A percentile compares a stretch with the other conserved stretches of the same genome.
Evolutionary conservation across 2,797 vertebrate genomes (phyloP).

Genomic region (Lagorchestes hirsutus): DNA sequence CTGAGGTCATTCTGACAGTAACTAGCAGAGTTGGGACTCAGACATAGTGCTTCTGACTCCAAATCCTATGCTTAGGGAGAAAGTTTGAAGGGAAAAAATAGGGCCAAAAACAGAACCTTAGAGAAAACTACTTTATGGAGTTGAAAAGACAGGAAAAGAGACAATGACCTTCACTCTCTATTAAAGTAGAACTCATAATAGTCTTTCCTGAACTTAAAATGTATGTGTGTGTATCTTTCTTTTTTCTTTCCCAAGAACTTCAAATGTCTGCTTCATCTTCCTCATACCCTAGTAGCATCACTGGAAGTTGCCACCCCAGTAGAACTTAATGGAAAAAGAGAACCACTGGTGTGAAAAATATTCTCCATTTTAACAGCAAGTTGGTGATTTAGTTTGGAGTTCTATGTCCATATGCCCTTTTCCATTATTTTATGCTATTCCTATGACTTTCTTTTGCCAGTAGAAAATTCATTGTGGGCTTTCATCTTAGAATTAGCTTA

Average conservation of each 20-base stretch:
- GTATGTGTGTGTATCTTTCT: neutral
- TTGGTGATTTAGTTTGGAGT: too few relatives aligned
- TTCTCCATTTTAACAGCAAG: too few relatives aligned
- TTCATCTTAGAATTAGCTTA: neutral
- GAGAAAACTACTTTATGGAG: neutral
- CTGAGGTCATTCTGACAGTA: neutral
- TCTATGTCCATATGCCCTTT: neutral
- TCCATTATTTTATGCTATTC: neutral
- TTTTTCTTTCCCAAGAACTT: neutral
- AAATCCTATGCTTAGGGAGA: neutral
- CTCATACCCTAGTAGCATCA: neutral
- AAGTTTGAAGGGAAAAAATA: neutral
- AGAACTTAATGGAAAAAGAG: too few relatives aligned
- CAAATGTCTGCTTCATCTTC: neutral
- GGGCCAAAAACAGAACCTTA: neutral
- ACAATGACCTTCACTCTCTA: neutral
- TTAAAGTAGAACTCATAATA: neutral
- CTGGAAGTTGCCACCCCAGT: too few relatives aligned
- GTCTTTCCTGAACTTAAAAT: neutral
- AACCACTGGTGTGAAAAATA: too few relatives aligned
- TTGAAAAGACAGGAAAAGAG: neutral
- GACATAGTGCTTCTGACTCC: neutral
- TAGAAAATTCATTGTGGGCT: neutral
- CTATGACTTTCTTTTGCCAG: neutral
- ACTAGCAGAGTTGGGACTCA: neutral